Conservation (phyloP, 2,888 invertebrate genomes). For the Nasonia oneida region DNA sequence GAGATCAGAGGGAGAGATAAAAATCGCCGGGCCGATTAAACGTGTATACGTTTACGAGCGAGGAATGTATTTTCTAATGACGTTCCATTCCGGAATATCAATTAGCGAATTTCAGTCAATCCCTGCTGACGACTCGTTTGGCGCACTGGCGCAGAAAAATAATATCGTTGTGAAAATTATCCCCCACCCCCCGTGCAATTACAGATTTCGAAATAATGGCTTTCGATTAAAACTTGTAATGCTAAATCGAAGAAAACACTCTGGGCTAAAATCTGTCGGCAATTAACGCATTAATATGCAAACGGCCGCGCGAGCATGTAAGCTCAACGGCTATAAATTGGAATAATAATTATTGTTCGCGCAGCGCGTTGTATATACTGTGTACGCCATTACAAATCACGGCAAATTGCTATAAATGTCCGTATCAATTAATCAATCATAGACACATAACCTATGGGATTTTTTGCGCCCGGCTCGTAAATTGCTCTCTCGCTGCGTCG, state of each 20-base stretch:
- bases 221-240: not conserved
- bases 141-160: not conserved
- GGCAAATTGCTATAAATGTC: constrained; percentile 25
- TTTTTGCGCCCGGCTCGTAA: not conserved
- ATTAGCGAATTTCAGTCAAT: not conserved
- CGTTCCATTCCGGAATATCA: not conserved
- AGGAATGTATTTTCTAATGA: not conserved
- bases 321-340: constrained; percentile 26
- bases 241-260: not conserved
- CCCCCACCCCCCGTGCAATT: not conserved
- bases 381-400: constrained; percentile 4
- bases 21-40: not conserved
- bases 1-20: not conserved
- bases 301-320: not conserved
- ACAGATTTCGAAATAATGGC: not conserved
- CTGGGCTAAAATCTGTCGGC: not conserved
- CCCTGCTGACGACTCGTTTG: not conserved
- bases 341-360: constrained; percentile 13
- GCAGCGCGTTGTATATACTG: not conserved
- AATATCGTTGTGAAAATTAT: not conserved
- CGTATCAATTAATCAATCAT: constrained; percentile 35
- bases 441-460: not conserved
- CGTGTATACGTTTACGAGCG: not conserved
- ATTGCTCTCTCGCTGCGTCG: not conserved
- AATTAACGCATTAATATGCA: constrained; percentile 11